A percentile compares a stretch with the other conserved stretches of the same genome.
Evolutionary conservation across 1,140 invertebrate species (phyloP).

Genomic region (Archivesica marissinica): DNA sequence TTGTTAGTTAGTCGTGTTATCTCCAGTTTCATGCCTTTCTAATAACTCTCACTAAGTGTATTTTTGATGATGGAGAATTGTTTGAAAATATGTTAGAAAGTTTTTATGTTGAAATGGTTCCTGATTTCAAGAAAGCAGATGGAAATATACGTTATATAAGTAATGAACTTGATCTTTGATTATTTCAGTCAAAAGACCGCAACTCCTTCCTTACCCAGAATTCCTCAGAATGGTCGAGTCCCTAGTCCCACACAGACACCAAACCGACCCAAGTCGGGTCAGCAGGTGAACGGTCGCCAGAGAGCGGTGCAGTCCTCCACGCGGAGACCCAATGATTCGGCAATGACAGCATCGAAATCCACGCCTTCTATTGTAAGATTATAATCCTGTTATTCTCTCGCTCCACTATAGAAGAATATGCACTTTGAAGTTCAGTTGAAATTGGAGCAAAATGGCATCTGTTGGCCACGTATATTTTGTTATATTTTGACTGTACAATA

Average conservation of each 20-base stretch:
- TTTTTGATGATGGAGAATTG: not conserved
- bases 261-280: constrained; percentile 71
- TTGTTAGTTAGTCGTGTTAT: not conserved
- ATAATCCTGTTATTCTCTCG: too few species aligned
- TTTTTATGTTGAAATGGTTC: not conserved
- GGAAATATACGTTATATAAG: not conserved
- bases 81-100: not conserved
- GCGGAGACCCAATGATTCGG: constrained; percentile 63
- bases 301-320: constrained; percentile 71
- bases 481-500: not conserved
- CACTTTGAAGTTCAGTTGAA: too few species aligned
- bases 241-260: constrained; percentile 72
- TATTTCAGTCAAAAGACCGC: constrained; percentile 74
- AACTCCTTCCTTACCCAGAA: constrained; percentile 81
- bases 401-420: too few species aligned
- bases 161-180: constrained; percentile 34
- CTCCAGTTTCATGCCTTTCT: not conserved
- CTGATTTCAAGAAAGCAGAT: not conserved
- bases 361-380: constrained; percentile 45
- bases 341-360: constrained; percentile 54
- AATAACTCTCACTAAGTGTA: not conserved
- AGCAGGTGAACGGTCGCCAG: constrained; percentile 58
- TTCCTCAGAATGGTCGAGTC: constrained; percentile 77
- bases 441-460: too few species aligned
- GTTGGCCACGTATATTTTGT: not conserved